These are phyloP conservation scores for Nyctibius bracteatus DNA, from an alignment of 2,113 vertebrate species.

Conservation along the genomic window DNA sequence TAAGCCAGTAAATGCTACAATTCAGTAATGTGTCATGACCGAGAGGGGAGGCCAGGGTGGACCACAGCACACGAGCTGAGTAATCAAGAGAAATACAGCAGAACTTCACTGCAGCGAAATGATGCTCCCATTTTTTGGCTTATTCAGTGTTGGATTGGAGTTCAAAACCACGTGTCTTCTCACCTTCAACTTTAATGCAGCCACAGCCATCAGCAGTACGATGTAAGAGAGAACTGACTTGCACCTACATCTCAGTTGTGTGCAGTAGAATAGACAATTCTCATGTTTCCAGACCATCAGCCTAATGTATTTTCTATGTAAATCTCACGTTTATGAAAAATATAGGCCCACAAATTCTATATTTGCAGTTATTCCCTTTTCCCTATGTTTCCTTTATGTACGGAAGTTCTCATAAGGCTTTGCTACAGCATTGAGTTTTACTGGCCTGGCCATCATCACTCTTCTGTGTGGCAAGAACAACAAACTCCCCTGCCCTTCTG, in stretches of 20 bases:
- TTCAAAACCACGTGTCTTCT: background rate
- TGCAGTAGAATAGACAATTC: background rate
- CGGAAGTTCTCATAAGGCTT: background rate
- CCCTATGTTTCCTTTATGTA: background rate
- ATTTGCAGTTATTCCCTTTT: background rate
- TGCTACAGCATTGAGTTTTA: background rate
- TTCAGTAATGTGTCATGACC: background rate
- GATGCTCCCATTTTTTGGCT: fast-evolving
- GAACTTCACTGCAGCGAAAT: background rate
- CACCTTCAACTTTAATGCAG: background rate
- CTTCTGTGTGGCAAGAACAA: background rate
- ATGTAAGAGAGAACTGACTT: background rate
- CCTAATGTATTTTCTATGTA: background rate
- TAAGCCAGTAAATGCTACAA: background rate
- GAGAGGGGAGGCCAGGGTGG: background rate
- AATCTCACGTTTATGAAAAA: background rate
- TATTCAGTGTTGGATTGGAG: background rate
- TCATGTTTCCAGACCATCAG: background rate
- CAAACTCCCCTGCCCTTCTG: background rate
- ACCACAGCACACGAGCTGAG: background rate
- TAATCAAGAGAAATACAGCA: background rate
- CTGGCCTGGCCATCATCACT: background rate
- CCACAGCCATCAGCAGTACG: background rate
- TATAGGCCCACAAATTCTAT: background rate
- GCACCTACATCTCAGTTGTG: background rate